These are phyloP conservation scores for Drosophila sechellia DNA, from an alignment of 1,140 invertebrate genomes.

Conservation along the genomic window DNA sequence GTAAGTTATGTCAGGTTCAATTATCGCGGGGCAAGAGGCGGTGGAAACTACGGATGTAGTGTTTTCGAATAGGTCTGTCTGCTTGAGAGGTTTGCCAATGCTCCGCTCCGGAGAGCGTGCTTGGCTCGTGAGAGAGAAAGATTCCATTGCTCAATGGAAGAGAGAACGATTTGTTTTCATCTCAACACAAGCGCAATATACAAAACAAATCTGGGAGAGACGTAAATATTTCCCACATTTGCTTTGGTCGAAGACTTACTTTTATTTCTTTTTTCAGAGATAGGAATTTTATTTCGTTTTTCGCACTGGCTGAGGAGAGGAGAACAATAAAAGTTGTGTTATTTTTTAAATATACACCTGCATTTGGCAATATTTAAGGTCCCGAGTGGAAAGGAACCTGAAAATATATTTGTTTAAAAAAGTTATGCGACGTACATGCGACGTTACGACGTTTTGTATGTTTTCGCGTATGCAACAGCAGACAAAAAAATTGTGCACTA, in stretches of 20 bases:
- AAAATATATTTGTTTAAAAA: no score
- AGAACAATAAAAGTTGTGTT: no score
- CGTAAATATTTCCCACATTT: background rate
- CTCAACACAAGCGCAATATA: background rate
- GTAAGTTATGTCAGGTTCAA: background rate
- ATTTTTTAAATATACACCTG: no score
- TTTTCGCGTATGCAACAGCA: no score
- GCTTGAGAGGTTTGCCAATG: background rate
- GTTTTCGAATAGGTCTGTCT: constrained; percentile 13
- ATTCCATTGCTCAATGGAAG: background rate
- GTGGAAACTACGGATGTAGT: constrained; percentile 2
- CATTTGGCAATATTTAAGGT: no score
- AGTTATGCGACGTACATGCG: no score
- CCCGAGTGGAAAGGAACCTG: no score
- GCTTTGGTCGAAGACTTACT: background rate
- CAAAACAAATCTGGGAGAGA: constrained; percentile 28
- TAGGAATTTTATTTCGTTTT: background rate
- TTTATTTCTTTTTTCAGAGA: background rate
- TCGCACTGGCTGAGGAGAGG: no score
- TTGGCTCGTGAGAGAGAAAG: background rate
- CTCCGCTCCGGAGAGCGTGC: background rate
- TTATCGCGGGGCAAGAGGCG: background rate
- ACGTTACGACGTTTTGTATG: no score
- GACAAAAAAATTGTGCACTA: no score
- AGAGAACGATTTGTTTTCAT: constrained; percentile 1